Conservation (phyloP, 1,140 invertebrate species). For the Sycophila sp. region DNA sequence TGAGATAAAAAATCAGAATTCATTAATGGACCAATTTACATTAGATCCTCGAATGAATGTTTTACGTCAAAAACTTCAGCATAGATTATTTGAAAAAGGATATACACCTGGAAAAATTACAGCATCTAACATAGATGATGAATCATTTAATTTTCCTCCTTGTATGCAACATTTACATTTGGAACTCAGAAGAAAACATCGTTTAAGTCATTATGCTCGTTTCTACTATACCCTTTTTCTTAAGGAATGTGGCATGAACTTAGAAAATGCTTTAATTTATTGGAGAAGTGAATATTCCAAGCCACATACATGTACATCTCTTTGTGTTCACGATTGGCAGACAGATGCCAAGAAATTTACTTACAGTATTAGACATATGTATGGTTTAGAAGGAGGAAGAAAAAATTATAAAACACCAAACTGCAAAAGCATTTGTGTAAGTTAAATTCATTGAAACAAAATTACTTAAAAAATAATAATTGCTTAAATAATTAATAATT, state of each 20-base stretch:
- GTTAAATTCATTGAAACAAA: conserved; percentile 44
- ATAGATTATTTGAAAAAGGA: conserved; percentile 48
- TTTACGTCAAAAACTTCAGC: conserved; percentile 53
- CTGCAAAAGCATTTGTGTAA: conserved; percentile 69
- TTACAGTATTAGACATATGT: conserved; percentile 78
- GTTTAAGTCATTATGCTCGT: conserved; percentile 78
- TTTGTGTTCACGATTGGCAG: conserved; percentile 73
- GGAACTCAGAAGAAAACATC: conserved; percentile 72
- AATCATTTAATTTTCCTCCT: conserved; percentile 74
- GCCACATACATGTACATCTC: conserved; percentile 61
- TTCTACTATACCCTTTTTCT: conserved; percentile 77
- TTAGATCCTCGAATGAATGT: conserved; percentile 65
- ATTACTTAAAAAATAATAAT: conserved; percentile 17
- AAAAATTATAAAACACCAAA: conserved; percentile 70
- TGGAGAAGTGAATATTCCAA: conserved; percentile 76
- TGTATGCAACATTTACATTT: conserved; percentile 81
- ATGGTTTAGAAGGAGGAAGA: conserved; percentile 75
- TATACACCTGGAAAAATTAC: conserved; percentile 46
- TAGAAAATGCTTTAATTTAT: conserved; percentile 73
- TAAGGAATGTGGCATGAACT: conserved; percentile 75
- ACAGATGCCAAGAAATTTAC: conserved; percentile 72
- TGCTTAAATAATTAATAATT: no score
- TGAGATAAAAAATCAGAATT: conserved; percentile 53
- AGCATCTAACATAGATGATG: conserved; percentile 65
- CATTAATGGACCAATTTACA: conserved; percentile 33